Base-by-base conservation (phyloP, 2,888 invertebrate species). In the Sesia apiformis region DNA sequence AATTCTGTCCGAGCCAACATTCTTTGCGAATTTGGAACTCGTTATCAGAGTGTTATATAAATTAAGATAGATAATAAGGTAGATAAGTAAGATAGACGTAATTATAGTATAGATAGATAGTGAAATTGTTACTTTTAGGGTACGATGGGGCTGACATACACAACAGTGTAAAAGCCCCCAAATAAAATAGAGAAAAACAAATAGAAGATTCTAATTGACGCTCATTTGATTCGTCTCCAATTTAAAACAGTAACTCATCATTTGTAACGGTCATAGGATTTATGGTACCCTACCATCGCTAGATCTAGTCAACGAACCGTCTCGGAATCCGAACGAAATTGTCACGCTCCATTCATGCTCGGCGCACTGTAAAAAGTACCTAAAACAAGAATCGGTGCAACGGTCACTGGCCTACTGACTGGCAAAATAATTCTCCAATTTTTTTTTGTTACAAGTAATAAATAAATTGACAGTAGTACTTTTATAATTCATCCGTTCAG, bases 301-400 rank as follows among this genome's bases (percentile, higher is more conserved):
- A 50, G 38, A 38, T 38, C 39, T 38, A 39, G 7, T 38, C 50
- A 38, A 55, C 8, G 57, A 59, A 63, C 59, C 67, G 61, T 69
- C 61, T 61, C 66, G 60, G 63, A 65, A 61, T 66, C 67, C 64
- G 61, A 65, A 69, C 62, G 67, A 61, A 50, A 66, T 65, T 63
- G 62, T 58, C 63, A 66, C 67, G 68, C 60, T 65, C 61, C 70
- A 67, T 69, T 70, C 2, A 23, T 1, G 49, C 49, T 51, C 51
- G 43, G 38, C 49, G 38, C 49, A 49, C n/a, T 49, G 52, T 55
- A 52, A 52, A 52, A 55, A 53, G 52, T 52, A 54, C 52, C 40
- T 38, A 55, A 50, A 39, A 52, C 7, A 39, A 60, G 61, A 63
- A 55, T 53, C 60, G 57, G 59, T n/a, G 52, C 57, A 56, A 64